Evolutionary conservation across 2,797 vertebrate genomes (phyloP).

Genomic region (Catamblyrhynchus diadema): DNA sequence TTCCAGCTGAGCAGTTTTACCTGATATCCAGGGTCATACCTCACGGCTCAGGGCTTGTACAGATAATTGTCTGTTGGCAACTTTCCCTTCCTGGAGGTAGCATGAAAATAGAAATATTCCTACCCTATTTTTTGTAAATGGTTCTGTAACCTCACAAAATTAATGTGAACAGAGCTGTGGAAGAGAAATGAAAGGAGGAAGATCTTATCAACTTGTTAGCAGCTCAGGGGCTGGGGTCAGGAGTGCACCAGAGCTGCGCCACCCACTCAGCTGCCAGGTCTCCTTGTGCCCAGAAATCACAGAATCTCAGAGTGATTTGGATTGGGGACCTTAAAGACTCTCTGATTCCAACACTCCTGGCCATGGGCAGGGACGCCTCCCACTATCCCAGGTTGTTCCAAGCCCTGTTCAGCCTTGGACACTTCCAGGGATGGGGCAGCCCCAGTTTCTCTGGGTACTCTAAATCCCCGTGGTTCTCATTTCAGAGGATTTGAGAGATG

Average conservation of each 20-base stretch:
- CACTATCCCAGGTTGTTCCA: neutral
- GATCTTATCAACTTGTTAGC: rapidly evolving
- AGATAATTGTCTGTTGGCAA: neutral
- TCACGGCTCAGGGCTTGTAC: rapidly evolving
- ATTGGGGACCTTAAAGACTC: neutral
- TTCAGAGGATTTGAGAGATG: neutral
- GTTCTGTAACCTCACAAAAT: neutral
- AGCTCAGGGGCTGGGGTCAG: neutral
- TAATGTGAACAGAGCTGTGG: neutral
- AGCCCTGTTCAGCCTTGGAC: neutral
- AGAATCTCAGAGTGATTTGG: neutral
- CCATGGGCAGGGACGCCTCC: neutral
- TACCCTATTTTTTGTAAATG: neutral
- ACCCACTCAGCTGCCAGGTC: rapidly evolving
- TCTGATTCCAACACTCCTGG: neutral
- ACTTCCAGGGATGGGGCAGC: neutral
- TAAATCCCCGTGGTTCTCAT: rapidly evolving
- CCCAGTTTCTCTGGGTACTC: neutral
- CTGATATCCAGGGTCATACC: neutral
- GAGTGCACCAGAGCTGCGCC: neutral
- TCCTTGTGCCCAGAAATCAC: neutral
- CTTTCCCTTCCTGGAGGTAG: neutral
- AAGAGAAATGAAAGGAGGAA: neutral
- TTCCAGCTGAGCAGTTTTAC: neutral
- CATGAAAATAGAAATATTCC: neutral